Evolutionary conservation across 2,113 vertebrate species (phyloP).

Genomic region (Psilopsiagon aymara): DNA sequence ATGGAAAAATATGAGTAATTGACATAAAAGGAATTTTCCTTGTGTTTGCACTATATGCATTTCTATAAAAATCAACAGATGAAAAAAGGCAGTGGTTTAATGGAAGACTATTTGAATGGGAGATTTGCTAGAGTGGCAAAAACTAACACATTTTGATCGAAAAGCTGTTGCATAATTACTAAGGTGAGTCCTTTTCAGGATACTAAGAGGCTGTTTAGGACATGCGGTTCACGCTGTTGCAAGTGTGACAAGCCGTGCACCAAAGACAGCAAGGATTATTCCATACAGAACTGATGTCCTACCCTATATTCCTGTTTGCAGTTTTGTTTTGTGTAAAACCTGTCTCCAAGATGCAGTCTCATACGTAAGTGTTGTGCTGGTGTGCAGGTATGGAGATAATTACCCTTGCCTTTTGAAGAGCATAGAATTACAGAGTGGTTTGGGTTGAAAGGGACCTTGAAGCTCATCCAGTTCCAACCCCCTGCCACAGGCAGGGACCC

Average conservation of each 20-base stretch:
- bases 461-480: not conserved
- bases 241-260: not conserved
- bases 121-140: constrained; percentile 4
- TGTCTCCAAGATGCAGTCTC: not conserved
- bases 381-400: not conserved
- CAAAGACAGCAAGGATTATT: not conserved
- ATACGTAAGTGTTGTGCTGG: not conserved
- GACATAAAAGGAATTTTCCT: constrained; percentile 80
- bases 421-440: not conserved
- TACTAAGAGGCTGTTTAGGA: not conserved
- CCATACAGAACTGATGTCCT: not conserved
- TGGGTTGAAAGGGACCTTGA: not conserved
- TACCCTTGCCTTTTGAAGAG: not conserved
- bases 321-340: not conserved
- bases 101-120: constrained; percentile 25
- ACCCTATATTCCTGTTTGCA: not conserved
- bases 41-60: constrained; percentile 61
- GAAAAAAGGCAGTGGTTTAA: constrained; percentile 71
- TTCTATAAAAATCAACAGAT: constrained; percentile 73
- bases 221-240: not conserved
- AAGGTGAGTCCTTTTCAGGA: not conserved
- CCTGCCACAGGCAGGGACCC: not conserved
- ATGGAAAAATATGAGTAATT: constrained; percentile 82
- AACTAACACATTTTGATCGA: not conserved
- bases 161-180: not conserved